phyloP scores from a whole-genome alignment of 2,113 vertebrate species.

The Athene noctua region DNA sequence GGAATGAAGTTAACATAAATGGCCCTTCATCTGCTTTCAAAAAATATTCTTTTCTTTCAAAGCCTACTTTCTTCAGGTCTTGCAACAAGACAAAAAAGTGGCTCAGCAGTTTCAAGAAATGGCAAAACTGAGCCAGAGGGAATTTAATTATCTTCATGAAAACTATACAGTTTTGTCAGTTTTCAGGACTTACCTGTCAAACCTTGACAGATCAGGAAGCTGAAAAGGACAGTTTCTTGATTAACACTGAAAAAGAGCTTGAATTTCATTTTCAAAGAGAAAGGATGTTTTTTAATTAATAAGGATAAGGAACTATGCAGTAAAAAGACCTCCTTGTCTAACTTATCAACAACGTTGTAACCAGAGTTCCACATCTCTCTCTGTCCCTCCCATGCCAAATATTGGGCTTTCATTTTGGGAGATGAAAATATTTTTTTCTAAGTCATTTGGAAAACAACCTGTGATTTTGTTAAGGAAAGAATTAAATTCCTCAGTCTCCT shows the following conservation, averaged over 20 bases:
- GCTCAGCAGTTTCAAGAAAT: background rate
- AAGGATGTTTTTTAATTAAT: background rate
- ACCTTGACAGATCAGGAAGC: background rate
- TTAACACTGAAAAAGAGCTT: background rate
- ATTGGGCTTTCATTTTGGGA: background rate
- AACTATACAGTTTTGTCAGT: background rate
- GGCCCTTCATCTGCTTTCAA: background rate
- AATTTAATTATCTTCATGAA: background rate
- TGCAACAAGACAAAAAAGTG: background rate
- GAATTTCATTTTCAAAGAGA: background rate
- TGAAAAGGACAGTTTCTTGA: background rate
- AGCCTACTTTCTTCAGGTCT: background rate
- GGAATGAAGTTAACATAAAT: background rate
- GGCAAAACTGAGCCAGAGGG: background rate
- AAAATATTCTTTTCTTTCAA: background rate
- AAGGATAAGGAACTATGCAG: background rate
- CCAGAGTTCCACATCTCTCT: background rate
- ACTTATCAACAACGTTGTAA: background rate
- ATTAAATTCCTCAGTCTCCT: background rate
- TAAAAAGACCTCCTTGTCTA: background rate
- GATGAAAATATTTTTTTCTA: background rate
- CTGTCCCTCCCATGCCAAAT: background rate
- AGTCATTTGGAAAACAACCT: background rate
- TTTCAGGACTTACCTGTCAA: background rate
- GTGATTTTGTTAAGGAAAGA: background rate